phyloP scores from a whole-genome alignment of 2,797 vertebrate species.

The Brachyalestes nurse region DNA sequence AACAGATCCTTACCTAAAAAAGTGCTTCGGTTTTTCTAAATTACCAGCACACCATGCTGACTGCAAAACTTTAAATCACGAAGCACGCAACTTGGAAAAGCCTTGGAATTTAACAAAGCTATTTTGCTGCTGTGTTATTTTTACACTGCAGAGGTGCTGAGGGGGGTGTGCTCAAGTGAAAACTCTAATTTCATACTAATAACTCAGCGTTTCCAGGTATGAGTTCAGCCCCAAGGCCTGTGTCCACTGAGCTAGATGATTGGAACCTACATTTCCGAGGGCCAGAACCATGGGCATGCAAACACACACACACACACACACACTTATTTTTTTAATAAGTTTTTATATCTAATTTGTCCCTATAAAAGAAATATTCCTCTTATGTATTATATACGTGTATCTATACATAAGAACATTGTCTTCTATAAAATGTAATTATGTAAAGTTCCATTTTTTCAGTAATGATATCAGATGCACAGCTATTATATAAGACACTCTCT shows the following conservation, averaged over 20 bases:
- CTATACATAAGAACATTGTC: neutral
- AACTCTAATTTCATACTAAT: slow-evolving; percentile 60
- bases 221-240: slow-evolving; percentile 41
- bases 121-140: slow-evolving; percentile 13
- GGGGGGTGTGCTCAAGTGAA: slow-evolving; percentile 41
- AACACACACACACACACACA: slow-evolving; percentile 20
- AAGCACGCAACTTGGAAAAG: neutral
- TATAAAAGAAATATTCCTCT: too few species aligned
- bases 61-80: neutral
- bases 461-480: neutral
- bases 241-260: slow-evolving; percentile 58
- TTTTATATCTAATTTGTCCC: too few species aligned
- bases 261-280: slow-evolving; percentile 49
- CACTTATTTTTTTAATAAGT: too few species aligned
- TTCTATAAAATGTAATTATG: too few species aligned
- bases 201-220: slow-evolving; percentile 60
- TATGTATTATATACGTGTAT: neutral
- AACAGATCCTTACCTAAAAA: neutral
- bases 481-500: neutral
- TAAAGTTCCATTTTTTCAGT: too few species aligned
- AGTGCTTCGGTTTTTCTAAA: neutral
- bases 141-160: slow-evolving; percentile 16
- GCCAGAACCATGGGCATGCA: neutral
- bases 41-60: neutral
- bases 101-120: neutral